Conservation (phyloP, 2,113 vertebrate species). For the Stigmatopora argus region DNA sequence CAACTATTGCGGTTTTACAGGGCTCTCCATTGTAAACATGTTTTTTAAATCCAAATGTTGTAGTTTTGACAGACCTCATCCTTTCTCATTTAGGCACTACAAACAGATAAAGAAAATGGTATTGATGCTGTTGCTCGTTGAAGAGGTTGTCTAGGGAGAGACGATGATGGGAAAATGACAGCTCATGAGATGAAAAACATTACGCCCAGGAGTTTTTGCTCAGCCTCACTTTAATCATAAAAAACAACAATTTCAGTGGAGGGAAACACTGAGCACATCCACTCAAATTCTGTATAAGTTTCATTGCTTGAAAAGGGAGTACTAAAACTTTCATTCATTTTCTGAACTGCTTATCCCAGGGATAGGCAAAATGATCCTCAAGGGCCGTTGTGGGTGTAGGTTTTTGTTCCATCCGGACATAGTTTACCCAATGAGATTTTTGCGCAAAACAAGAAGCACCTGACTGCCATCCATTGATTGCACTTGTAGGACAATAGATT, state of each 20-base stretch:
- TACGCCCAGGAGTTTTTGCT: neutral
- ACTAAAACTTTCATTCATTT: neutral
- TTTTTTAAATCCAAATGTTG: no score
- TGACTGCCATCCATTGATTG: no score
- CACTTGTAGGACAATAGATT: no score
- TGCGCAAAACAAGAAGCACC: no score
- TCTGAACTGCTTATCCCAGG: no score
- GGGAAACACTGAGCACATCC: constrained; percentile 11
- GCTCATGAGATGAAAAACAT: constrained; percentile 1
- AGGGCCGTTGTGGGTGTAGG: no score
- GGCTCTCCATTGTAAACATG: no score
- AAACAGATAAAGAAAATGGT: constrained; percentile 59
- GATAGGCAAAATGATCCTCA: no score
- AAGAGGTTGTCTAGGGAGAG: constrained; percentile 7
- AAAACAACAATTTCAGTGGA: constrained; percentile 13
- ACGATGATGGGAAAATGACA: constrained; percentile 6
- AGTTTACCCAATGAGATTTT: no score
- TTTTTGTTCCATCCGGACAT: no score
- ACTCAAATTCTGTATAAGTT: neutral
- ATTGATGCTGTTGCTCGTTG: constrained; percentile 38
- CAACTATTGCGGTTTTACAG: constrained; percentile 19
- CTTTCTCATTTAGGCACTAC: constrained; percentile 39
- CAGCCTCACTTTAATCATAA: neutral
- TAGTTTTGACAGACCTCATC: constrained; percentile 5
- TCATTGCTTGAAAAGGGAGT: neutral